Percentiles rank a stretch among this genome's conserved stretches.
Conservation (phyloP, 2,113 vertebrate genomes). For the Colaptes auratus region DNA sequence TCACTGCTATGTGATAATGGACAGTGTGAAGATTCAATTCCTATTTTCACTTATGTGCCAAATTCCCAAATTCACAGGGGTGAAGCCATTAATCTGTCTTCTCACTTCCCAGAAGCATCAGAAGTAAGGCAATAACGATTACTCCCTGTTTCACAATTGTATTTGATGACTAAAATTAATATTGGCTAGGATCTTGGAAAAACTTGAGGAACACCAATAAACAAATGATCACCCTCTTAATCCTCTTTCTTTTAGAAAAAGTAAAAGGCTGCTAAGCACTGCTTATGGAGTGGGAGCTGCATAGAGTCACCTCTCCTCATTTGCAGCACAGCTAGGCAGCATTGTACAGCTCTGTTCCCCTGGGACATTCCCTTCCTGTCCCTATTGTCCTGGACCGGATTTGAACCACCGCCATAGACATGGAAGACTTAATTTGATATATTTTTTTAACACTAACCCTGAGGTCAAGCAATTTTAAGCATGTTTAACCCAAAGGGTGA, state of each 20-base stretch:
- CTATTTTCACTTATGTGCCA: not conserved
- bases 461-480: not conserved
- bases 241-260: not conserved
- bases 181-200: not conserved
- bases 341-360: not conserved
- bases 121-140: not conserved
- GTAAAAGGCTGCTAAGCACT: not conserved
- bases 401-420: not conserved
- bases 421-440: not conserved
- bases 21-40: not conserved
- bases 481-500: not conserved
- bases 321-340: not conserved
- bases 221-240: not conserved
- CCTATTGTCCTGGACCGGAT: slow-evolving; percentile 14
- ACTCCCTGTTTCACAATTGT: not conserved
- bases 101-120: not conserved
- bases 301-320: not conserved
- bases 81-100: slow-evolving; percentile 15
- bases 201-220: not conserved
- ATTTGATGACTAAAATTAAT: not conserved
- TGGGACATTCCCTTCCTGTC: not conserved
- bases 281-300: not conserved
- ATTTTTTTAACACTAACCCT: not conserved
- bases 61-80: not conserved
- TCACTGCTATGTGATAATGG: not conserved